These are phyloP conservation scores for Rachycentron canadum DNA, from an alignment of 2,797 vertebrate genomes.

Conservation along the genomic window DNA sequence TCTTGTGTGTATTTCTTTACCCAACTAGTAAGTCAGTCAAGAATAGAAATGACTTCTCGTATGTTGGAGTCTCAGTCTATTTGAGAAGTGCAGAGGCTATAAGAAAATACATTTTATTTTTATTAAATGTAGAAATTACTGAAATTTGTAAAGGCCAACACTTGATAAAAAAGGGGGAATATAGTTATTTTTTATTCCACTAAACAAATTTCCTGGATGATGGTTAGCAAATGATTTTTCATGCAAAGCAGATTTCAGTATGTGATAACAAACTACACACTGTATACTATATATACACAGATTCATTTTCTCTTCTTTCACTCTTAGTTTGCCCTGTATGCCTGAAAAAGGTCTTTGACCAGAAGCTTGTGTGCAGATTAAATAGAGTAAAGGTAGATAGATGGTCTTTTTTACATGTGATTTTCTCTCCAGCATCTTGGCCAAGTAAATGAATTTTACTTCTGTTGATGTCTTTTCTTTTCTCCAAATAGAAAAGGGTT, in stretches of 20 bases:
- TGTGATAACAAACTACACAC: background rate
- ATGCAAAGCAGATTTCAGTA: background rate
- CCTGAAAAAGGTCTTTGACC: background rate
- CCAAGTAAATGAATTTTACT: background rate
- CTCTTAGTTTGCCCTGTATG: background rate
- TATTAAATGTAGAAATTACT: slow-evolving; percentile 1
- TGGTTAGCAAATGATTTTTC: background rate
- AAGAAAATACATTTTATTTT: background rate
- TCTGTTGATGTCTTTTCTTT: background rate
- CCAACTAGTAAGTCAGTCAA: slow-evolving; percentile 3
- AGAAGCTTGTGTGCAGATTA: background rate
- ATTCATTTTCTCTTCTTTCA: background rate
- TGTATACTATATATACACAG: background rate
- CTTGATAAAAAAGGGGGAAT: too few species aligned
- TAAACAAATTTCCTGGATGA: background rate
- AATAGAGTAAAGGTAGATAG: background rate
- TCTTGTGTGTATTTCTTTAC: slow-evolving; percentile 20
- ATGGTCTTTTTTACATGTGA: background rate
- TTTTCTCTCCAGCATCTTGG: background rate
- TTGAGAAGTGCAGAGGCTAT: background rate
- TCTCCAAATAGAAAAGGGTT: background rate
- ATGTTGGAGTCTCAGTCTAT: background rate
- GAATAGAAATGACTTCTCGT: background rate
- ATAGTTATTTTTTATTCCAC: background rate
- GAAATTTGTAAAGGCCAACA: background rate